A percentile compares a stretch with the other conserved stretches of the same genome.
Evolutionary conservation across 1,140 invertebrate species (phyloP).

Genomic region (Oncopeltus fasciatus): DNA sequence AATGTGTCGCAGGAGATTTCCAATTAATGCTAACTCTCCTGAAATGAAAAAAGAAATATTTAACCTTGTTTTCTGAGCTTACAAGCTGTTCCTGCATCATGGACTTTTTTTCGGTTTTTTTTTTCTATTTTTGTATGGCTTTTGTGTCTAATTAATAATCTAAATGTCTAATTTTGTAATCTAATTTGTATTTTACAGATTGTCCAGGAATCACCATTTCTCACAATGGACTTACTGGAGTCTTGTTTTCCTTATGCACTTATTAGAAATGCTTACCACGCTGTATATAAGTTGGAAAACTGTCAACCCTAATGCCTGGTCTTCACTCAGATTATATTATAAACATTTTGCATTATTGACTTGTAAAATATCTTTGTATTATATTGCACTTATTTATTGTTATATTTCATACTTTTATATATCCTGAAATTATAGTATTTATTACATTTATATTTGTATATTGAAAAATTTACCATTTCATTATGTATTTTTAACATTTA

Average conservation of each 20-base stretch:
- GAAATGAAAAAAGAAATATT: too few relatives aligned
- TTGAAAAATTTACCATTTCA: too few relatives aligned
- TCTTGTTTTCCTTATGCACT: constrained; percentile 96
- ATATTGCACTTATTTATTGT: background rate
- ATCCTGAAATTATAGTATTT: background rate
- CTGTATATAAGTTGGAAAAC: constrained; percentile 80
- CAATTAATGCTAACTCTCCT: too few relatives aligned
- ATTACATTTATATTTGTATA: too few relatives aligned
- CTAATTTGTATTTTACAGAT: constrained; percentile 43
- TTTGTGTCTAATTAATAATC: background rate
- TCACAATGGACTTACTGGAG: constrained; percentile 94
- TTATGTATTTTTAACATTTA: too few relatives aligned
- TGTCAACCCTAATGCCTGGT: constrained; percentile 14
- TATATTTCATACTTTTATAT: background rate
- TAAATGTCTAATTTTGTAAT: constrained; percentile 1
- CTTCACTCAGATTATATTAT: background rate
- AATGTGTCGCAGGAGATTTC: too few relatives aligned
- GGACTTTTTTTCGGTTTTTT: too few relatives aligned
- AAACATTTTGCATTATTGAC: background rate
- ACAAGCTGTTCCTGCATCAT: too few relatives aligned
- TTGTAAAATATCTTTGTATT: background rate
- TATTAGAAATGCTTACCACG: constrained; percentile 90
- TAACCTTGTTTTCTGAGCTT: too few relatives aligned
- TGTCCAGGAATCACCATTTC: constrained; percentile 91
- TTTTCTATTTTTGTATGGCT: too few relatives aligned